Conservation (phyloP, 2,888 invertebrate genomes). For the Papilio protenor region DNA sequence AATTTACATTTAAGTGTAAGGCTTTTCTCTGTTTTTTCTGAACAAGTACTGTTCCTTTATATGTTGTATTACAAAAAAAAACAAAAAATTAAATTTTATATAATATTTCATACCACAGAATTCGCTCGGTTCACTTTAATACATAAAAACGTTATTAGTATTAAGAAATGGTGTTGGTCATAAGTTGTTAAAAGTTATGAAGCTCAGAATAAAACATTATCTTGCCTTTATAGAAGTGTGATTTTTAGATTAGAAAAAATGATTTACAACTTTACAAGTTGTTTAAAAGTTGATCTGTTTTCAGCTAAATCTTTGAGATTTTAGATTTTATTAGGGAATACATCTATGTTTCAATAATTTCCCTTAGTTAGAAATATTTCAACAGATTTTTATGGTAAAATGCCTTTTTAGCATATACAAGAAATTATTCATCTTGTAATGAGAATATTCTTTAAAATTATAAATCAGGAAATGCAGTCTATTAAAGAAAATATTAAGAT, state of each 20-base stretch:
- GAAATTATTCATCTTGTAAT: background rate
- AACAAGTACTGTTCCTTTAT: background rate
- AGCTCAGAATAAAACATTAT: background rate
- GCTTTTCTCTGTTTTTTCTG: background rate
- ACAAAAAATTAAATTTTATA: background rate
- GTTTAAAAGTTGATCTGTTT: background rate
- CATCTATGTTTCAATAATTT: background rate
- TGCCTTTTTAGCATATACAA: background rate
- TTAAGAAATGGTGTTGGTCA: background rate
- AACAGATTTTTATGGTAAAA: background rate
- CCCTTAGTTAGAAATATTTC: background rate
- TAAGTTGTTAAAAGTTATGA: background rate
- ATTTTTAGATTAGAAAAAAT: background rate
- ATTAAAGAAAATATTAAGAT: background rate
- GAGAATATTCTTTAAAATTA: background rate
- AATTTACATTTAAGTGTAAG: background rate
- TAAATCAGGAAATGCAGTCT: background rate
- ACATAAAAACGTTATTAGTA: background rate
- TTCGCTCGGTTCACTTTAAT: background rate
- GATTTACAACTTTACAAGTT: background rate
- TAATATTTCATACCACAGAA: too few species aligned
- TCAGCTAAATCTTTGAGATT: background rate
- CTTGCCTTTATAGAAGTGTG: conserved; percentile 21
- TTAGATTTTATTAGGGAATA: background rate
- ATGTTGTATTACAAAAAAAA: background rate